Conservation (phyloP, 2,113 vertebrate species). For the Trochalopteron elliotii region DNA sequence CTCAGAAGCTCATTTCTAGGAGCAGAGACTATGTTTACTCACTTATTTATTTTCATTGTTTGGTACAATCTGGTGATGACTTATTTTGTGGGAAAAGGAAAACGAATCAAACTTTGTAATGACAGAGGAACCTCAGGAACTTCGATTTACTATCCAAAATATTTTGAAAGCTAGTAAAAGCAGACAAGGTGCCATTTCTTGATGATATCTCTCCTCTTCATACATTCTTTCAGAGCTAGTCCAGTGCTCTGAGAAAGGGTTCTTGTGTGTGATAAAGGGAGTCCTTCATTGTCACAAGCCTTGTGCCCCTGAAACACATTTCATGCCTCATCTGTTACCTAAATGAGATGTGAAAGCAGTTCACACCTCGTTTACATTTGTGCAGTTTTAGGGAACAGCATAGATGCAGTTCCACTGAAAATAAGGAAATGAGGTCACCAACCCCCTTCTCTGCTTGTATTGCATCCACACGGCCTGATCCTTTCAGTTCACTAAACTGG, state of each 20-base stretch:
- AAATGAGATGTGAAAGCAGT: conserved; percentile 80
- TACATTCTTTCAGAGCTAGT: conserved; percentile 44
- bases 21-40: background rate
- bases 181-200: background rate
- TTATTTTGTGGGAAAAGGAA: background rate
- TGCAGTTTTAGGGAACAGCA: conserved; percentile 61
- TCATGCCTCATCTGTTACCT: conserved; percentile 78
- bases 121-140: background rate
- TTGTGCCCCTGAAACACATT: conserved; percentile 74
- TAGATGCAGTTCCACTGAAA: conserved; percentile 52
- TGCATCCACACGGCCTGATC: background rate
- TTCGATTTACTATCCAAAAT: background rate
- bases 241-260: background rate
- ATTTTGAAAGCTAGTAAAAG: conserved; percentile 30
- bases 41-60: background rate
- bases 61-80: background rate
- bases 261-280: conserved; percentile 32
- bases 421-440: conserved; percentile 68
- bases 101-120: background rate
- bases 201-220: background rate
- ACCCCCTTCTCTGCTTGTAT: conserved; percentile 53
- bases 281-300: conserved; percentile 46
- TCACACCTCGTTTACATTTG: conserved; percentile 79
- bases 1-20: background rate
- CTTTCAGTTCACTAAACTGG: conserved; percentile 19